Percentiles rank a stretch among this genome's conserved stretches.
These are phyloP conservation scores for Adelges cooleyi DNA, from an alignment of 1,140 invertebrate species.

Conservation along the genomic window DNA sequence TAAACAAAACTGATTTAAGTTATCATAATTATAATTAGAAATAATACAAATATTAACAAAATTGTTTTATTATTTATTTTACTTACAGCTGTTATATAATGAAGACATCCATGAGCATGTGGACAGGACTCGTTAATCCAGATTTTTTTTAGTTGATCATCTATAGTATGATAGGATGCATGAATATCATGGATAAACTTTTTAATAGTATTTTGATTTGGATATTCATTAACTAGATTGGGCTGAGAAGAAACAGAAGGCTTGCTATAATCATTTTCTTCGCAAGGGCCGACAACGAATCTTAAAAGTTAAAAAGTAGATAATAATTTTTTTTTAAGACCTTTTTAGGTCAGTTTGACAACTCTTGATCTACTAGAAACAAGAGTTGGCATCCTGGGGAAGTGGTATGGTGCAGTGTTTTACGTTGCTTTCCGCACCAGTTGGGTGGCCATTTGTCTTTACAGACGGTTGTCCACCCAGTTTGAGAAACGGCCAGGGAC, in stretches of 20 bases:
- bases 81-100: slow-evolving; percentile 45
- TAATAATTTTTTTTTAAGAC: background rate
- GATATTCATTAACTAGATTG: background rate
- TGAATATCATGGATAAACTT: background rate
- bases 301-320: slow-evolving; percentile 38
- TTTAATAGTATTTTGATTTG: slow-evolving; percentile 7
- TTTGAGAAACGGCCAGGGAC: too few species aligned
- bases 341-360: too few species aligned
- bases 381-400: too few species aligned
- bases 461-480: too few species aligned
- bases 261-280: slow-evolving; percentile 36
- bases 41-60: too few species aligned
- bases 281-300: slow-evolving; percentile 51
- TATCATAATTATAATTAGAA: too few species aligned
- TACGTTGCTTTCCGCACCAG: too few species aligned
- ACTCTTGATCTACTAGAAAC: too few species aligned
- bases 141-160: slow-evolving; percentile 17
- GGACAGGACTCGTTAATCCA: slow-evolving; percentile 40
- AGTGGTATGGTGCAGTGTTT: too few species aligned
- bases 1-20: too few species aligned
- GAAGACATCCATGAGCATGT: slow-evolving; percentile 49
- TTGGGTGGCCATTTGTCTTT: too few species aligned
- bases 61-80: too few species aligned
- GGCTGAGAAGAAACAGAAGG: background rate
- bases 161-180: background rate